These are phyloP conservation scores for Dermolepida albohirtum DNA, from an alignment of 2,888 invertebrate species.

Conservation along the genomic window DNA sequence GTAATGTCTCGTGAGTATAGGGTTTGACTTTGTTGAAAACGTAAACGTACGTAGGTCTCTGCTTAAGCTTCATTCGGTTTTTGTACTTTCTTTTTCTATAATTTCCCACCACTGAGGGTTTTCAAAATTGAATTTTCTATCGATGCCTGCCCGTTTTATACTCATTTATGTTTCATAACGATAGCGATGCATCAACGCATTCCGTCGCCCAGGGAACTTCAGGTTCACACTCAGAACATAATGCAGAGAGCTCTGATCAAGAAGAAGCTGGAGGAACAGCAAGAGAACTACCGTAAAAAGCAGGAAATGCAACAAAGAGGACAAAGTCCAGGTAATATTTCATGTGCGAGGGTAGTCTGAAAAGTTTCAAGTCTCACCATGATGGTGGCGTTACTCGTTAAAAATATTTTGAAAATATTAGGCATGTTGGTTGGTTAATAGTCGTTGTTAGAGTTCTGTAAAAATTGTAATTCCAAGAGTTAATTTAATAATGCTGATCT, in stretches of 20 bases:
- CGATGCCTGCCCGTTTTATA: not conserved
- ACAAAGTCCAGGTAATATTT: constrained; percentile 47
- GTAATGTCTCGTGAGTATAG: not conserved
- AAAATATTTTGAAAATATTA: too few relatives aligned
- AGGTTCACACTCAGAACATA: constrained; percentile 87
- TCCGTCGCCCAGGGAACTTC: constrained; percentile 86
- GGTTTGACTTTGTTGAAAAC: not conserved
- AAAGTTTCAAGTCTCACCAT: too few relatives aligned
- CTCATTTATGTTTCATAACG: constrained; percentile 37
- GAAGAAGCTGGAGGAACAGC: constrained; percentile 89
- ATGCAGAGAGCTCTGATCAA: constrained; percentile 89
- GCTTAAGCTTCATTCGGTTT: too few relatives aligned
- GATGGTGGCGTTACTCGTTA: too few relatives aligned
- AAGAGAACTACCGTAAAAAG: constrained; percentile 84
- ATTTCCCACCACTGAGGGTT: not conserved
- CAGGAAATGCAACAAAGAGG: constrained; percentile 69
- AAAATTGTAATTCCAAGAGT: too few relatives aligned
- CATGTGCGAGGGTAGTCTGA: too few relatives aligned
- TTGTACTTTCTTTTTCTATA: not conserved
- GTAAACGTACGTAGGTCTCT: not conserved
- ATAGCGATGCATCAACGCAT: constrained; percentile 77
- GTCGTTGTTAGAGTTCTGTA: too few relatives aligned
- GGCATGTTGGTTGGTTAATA: too few relatives aligned
- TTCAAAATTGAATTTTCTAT: too few relatives aligned
- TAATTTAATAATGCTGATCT: too few relatives aligned